Evolutionary conservation across 2,888 invertebrate genomes (phyloP).

Genomic region (Pachliopta kotzebuea): DNA sequence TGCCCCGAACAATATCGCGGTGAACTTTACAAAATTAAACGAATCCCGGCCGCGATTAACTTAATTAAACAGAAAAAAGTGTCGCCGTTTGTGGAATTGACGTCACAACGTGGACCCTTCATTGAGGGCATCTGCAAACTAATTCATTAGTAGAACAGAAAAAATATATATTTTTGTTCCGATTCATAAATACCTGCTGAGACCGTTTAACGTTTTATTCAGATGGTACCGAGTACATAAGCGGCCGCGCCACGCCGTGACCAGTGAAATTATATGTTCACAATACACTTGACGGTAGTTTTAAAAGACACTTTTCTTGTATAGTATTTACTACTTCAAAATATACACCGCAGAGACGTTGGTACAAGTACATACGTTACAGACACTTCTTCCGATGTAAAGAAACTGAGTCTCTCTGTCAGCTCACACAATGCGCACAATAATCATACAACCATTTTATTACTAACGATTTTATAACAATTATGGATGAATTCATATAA

Average conservation of each 20-base stretch:
- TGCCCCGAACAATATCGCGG: conserved; percentile 31
- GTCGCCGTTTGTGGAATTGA: not conserved
- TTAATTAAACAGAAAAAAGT: conserved; percentile 32
- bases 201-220: not conserved
- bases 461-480: too few species aligned
- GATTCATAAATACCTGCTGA: conserved; percentile 22
- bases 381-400: too few species aligned
- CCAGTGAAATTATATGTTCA: not conserved
- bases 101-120: not conserved
- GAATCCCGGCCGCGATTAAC: conserved; percentile 18
- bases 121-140: not conserved
- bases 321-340: too few species aligned
- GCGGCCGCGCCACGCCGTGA: not conserved
- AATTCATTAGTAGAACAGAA: not conserved
- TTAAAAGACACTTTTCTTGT: too few species aligned
- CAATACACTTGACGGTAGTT: too few species aligned
- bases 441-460: too few species aligned
- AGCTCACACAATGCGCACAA: too few species aligned
- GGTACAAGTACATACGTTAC: too few species aligned
- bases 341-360: too few species aligned
- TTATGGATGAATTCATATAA: too few species aligned
- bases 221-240: not conserved
- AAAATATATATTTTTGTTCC: not conserved
- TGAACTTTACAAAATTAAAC: conserved; percentile 28
- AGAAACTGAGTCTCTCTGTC: too few species aligned